Base-by-base conservation (phyloP, 2,113 vertebrate genomes). In the Nettapus auritus region DNA sequence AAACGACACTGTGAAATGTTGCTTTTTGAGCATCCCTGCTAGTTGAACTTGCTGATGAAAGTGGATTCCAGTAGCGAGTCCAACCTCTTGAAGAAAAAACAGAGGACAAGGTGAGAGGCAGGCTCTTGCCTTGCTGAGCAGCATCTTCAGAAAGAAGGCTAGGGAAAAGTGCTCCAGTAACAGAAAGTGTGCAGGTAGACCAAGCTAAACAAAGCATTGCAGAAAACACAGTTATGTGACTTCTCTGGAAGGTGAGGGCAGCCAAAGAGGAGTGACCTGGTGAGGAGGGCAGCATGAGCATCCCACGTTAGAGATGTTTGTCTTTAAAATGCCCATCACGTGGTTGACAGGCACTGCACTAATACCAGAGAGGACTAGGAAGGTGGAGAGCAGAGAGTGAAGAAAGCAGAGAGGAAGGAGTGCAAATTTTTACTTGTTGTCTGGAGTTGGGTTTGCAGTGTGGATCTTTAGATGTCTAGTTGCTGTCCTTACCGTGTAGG, bases 101-200 rank as follows among this genome's bases (percentile, higher is more conserved):
- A 57, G 81, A 53, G 63, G 56, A 12, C 7, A 28, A 36, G 23
- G 42, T 50, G 55, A 73, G 50, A 80, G 70, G 28, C 36, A 52
- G 11, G 36, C 64, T 86, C 0, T 0, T 33, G 21, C 73, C 0
- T 0, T 19, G 38, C 15, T 88, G 9, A 3, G 2, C 64, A 59
- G 13, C 29, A 48, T 52, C 56, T 59, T 89, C 1, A 5, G 62
- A 83, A 79, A 36, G 53, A 60, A 78, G 21, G 29, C 31, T 40
- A 69, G 48, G 63, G 63, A 31, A 40, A 74, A 62, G 31, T 62
- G 21, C 53, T 75, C 70, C 2, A 3, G 67, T 59, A 84, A 59
- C 36, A 12, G 29, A 7, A 48, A 52, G 13, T 64, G 55, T 80
- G 22, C 25, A 70, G 28, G 22, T 76, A 19, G n/a, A n/a, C 21